These are phyloP conservation scores for Harpalus rubripes DNA, from an alignment of 2,888 invertebrate genomes.

Conservation along the genomic window DNA sequence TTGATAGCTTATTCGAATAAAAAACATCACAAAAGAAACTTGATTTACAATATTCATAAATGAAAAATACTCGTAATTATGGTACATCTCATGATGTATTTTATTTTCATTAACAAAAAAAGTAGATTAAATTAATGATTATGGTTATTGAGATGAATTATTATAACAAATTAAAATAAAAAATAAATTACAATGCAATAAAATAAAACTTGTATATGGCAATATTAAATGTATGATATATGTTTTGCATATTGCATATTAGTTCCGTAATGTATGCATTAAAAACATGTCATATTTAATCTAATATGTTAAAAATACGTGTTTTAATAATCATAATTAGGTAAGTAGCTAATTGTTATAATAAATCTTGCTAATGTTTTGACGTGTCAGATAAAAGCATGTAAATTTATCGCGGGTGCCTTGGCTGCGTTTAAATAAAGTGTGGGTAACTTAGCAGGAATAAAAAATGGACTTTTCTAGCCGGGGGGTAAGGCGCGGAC, in stretches of 20 bases:
- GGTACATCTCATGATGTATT: neutral
- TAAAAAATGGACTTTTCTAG: constrained; percentile 34
- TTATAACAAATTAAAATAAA: constrained; percentile 16
- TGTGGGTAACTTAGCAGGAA: constrained; percentile 35
- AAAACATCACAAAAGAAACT: too few relatives aligned
- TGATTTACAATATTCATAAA: too few relatives aligned
- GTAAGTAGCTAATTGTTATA: constrained; percentile 54
- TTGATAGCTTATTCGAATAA: too few relatives aligned
- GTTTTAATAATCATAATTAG: constrained; percentile 60
- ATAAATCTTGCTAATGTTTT: constrained; percentile 56
- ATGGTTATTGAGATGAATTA: constrained; percentile 32
- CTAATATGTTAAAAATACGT: constrained; percentile 51
- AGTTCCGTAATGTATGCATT: constrained; percentile 14
- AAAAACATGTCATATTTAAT: constrained; percentile 44
- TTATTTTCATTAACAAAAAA: constrained; percentile 7
- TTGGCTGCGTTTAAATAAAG: constrained; percentile 43
- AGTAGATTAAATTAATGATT: neutral
- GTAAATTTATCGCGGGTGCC: constrained; percentile 49
- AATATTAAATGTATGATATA: constrained; percentile 32
- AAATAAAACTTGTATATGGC: constrained; percentile 26
- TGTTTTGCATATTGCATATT: constrained; percentile 34
- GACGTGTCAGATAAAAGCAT: constrained; percentile 47
- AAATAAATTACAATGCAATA: constrained; percentile 36
- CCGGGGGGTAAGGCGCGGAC: constrained; percentile 17
- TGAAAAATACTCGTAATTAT: too few relatives aligned